These are phyloP conservation scores for Bradypus variegatus DNA, from an alignment of 2,797 vertebrate genomes.

Conservation along the genomic window DNA sequence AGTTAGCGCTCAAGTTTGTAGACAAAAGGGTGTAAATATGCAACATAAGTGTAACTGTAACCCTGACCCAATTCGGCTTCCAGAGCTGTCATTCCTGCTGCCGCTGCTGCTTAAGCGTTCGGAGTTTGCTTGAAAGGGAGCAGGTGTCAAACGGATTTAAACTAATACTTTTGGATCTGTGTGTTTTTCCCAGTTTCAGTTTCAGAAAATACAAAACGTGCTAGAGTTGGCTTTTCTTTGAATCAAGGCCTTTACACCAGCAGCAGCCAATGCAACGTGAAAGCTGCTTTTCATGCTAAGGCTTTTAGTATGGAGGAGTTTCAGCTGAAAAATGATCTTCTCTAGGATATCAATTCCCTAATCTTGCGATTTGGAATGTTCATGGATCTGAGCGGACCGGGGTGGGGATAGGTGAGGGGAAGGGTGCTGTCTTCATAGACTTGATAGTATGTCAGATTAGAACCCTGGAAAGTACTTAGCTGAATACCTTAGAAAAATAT, in stretches of 20 bases:
- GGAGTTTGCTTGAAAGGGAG: background rate
- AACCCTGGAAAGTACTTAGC: background rate
- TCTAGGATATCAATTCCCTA: background rate
- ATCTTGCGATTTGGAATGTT: background rate
- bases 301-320: background rate
- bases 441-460: background rate
- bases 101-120: background rate
- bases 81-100: background rate
- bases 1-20: constrained; percentile 51
- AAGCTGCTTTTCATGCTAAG: background rate
- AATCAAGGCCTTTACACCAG: background rate
- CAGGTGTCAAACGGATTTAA: constrained; percentile 35
- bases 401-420: background rate
- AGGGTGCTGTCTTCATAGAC: background rate
- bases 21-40: constrained; percentile 38
- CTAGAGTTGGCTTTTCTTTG: background rate
- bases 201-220: background rate
- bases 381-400: background rate
- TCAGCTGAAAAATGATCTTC: background rate
- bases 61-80: constrained; percentile 33
- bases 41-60: background rate
- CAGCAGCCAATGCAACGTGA: background rate
- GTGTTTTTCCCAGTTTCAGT: background rate
- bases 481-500: background rate
- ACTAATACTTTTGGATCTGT: background rate